These are phyloP conservation scores for Sphaerodactylus townsendi DNA, from an alignment of 2,113 vertebrate species.

Conservation along the genomic window DNA sequence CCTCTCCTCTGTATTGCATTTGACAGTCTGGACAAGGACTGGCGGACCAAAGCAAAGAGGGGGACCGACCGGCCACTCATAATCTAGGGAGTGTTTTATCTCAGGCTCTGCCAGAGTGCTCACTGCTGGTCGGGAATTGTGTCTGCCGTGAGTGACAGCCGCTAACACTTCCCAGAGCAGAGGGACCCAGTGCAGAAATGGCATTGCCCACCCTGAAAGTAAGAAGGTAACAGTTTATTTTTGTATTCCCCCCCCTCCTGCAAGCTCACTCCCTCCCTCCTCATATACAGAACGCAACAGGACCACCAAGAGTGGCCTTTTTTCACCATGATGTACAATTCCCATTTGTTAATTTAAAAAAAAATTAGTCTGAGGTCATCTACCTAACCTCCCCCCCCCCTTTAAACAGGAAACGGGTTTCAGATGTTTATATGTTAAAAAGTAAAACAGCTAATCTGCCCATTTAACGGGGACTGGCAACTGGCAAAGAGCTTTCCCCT, in stretches of 20 bases:
- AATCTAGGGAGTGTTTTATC: conserved; percentile 82
- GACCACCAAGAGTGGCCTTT: conserved; percentile 87
- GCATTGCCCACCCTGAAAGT: conserved; percentile 93
- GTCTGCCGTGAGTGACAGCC: conserved; percentile 89
- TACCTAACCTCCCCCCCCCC: conserved; percentile 58
- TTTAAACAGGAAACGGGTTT: conserved; percentile 78
- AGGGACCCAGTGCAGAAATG: conserved; percentile 82
- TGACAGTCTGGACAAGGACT: conserved; percentile 73
- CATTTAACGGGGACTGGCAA: conserved; percentile 61
- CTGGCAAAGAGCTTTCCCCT: conserved; percentile 24
- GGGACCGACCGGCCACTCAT: conserved; percentile 59
- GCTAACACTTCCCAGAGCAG: conserved; percentile 94
- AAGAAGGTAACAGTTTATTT: conserved; percentile 96
- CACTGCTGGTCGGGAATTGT: conserved; percentile 60
- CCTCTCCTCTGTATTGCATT: conserved; percentile 69
- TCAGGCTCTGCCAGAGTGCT: conserved; percentile 58
- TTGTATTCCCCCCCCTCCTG: conserved; percentile 73
- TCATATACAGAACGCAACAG: conserved; percentile 72
- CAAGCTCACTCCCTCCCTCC: conserved; percentile 77
- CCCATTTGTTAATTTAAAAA: conserved; percentile 75
- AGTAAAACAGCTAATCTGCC: conserved; percentile 73
- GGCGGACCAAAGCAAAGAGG: conserved; percentile 53
- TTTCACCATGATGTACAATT: conserved; percentile 78
- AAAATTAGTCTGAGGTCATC: conserved; percentile 72
- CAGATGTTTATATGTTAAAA: conserved; percentile 79